Evolutionary conservation across 2,888 invertebrate species (phyloP), one percentile per base, ranked within the genome.

Genomic region (Catocala sponsa): DNA sequence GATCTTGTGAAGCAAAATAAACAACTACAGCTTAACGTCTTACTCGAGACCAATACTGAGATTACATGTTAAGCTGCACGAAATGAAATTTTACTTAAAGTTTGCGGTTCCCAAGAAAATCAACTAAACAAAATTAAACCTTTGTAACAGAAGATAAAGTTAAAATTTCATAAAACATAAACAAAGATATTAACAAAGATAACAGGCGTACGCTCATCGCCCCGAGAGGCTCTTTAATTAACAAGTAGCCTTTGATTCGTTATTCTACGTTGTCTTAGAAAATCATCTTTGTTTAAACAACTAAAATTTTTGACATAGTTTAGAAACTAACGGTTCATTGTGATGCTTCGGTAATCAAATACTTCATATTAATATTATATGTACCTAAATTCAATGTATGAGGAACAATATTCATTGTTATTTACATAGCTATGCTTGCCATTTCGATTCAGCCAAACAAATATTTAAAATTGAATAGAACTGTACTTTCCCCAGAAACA

Each of bases 171-270:
- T 62, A 56, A 72, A 56, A 67, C 50, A 13, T 32, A 55, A 32
- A 41, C 44, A 52, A 46, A 33, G 65, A 57, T 65, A 68, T 67
- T 63, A 65, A 63, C 46, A 63, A 67, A 65, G 64, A 64, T 62
- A 68, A 50, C 57, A 60, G 63, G 48, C 50, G 58, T 50, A 48
- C 10, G 61, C 57, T 59, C 65, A 62, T 63, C 46, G 66, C 65
- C 56, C 49, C 49, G 55, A 68, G 68, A 72, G 60, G 54, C 54
- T 76, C 72, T 73, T 78, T 76, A 82, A 79, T 80, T 82, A 82
- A 74, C 70, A 67, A 76, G 66, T 74, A 61, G 46, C 66, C 74
- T 71, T 72, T 74, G 70, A 79, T 74, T 77, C 55, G 66, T 76
- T 67, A 76, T 63, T 72, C 76, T 58, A n/a, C 59, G 59, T 63